Conservation (phyloP, 92 coral and sea anemone species). For the Galaxea fascicularis region DNA sequence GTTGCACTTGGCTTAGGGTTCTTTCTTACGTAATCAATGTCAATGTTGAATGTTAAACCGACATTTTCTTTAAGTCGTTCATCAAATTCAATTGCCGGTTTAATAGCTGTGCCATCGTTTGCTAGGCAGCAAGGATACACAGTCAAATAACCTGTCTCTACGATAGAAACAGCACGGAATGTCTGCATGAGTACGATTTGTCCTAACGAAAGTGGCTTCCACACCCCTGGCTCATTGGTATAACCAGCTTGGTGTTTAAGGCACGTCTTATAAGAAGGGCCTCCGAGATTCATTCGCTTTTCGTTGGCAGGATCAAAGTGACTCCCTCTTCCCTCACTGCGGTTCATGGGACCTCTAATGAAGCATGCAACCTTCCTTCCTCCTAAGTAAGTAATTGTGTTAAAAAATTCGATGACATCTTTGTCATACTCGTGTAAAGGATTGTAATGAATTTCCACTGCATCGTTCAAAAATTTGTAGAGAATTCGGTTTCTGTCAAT, state of each 20-base stretch:
- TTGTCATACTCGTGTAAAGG: conserved; percentile 37
- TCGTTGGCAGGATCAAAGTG: conserved; percentile 20
- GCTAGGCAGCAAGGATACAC: conserved; percentile 52
- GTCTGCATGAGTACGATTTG: conserved; percentile 20
- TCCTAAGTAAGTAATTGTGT: conserved; percentile 37
- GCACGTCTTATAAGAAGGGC: conserved; percentile 47
- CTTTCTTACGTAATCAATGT: conserved; percentile 14
- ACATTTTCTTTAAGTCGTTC: conserved; percentile 48
- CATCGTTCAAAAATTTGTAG: conserved; percentile 24
- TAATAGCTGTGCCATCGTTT: conserved; percentile 51
- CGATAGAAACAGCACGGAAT: conserved; percentile 10
- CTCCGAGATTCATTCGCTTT: conserved; percentile 60
- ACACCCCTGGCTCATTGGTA: conserved; percentile 44
- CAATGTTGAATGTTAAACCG: conserved; percentile 33
- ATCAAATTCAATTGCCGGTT: conserved; percentile 47
- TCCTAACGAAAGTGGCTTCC: conserved; percentile 45
- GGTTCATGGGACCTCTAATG: conserved; percentile 43
- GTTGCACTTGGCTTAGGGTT: conserved; percentile 42
- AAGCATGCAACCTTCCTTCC: conserved; percentile 33
- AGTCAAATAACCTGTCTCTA: conserved; percentile 29
- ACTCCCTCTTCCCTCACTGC: conserved; percentile 49
- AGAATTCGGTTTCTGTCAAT: conserved; percentile 17
- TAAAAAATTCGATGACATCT: conserved; percentile 52
- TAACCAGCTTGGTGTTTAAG: conserved; percentile 49
- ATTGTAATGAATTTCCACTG: conserved; percentile 1